Evolutionary conservation across 2,888 invertebrate genomes (phyloP).

Genomic region (Philaethria dido): DNA sequence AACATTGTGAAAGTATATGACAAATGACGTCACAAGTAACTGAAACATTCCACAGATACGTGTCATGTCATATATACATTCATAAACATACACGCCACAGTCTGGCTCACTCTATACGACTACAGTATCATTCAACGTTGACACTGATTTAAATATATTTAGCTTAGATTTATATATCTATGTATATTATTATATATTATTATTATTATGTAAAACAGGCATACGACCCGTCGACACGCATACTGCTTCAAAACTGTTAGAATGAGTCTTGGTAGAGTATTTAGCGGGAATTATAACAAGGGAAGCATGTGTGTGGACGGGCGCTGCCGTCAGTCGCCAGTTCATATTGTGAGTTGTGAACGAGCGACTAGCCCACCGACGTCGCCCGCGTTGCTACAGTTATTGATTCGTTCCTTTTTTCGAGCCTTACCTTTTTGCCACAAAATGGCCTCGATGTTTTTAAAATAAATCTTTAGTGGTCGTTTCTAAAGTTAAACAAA

Average conservation of each 20-base stretch:
- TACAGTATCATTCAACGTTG: constrained; percentile 23
- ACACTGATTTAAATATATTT: constrained; percentile 2
- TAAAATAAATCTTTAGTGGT: too few species aligned
- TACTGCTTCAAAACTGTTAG: neutral
- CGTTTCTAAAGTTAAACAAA: too few species aligned
- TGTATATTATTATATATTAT: constrained; percentile 26
- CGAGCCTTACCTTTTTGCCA: too few species aligned
- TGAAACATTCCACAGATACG: neutral
- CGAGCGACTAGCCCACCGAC: constrained; percentile 53
- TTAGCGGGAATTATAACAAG: neutral
- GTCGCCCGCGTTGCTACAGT: constrained; percentile 2
- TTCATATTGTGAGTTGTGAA: constrained; percentile 63
- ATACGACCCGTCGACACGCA: constrained; percentile 27
- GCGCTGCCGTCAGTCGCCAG: constrained; percentile 53
- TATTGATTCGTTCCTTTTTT: too few species aligned
- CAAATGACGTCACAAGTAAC: neutral
- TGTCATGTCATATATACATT: too few species aligned
- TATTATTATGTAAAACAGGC: constrained; percentile 30
- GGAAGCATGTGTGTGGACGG: constrained; percentile 42
- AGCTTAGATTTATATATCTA: constrained; percentile 23
- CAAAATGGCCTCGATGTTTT: too few species aligned
- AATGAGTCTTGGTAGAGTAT: neutral
- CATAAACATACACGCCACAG: constrained; percentile 22
- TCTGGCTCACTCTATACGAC: constrained; percentile 19
- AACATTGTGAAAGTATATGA: neutral